Percentiles rank a stretch among this genome's conserved stretches.
phyloP scores from a whole-genome alignment of 2,797 vertebrate genomes.

The Denticeps clupeoides region DNA sequence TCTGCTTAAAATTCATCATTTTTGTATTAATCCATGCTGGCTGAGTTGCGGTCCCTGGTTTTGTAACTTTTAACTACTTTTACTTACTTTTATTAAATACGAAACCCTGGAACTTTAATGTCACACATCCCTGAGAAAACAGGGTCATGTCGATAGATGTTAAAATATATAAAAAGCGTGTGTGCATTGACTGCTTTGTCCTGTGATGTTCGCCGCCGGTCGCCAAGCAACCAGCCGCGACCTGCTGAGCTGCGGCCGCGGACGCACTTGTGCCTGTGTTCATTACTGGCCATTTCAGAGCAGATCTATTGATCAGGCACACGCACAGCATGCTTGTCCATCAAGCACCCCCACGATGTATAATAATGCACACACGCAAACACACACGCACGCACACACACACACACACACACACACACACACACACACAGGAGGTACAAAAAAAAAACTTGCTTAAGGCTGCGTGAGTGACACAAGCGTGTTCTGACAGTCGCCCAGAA shows the following conservation, averaged over 20 bases:
- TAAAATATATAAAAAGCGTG: too few relatives aligned
- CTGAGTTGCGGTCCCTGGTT: too few relatives aligned
- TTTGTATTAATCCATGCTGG: too few relatives aligned
- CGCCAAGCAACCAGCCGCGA: conserved; percentile 19
- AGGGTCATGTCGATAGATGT: too few relatives aligned
- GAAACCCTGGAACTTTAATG: too few relatives aligned
- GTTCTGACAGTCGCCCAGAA: conserved; percentile 46
- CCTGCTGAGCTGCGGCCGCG: conserved; percentile 20
- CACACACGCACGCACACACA: not conserved
- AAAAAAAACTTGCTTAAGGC: conserved; percentile 24
- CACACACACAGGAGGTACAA: too few relatives aligned
- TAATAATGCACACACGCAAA: not conserved
- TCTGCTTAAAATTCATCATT: too few relatives aligned
- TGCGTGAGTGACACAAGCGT: conserved; percentile 41
- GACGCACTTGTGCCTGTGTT: conserved; percentile 20
- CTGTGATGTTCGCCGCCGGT: conserved; percentile 18
- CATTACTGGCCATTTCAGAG: conserved; percentile 28
- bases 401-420: not conserved
- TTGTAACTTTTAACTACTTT: too few relatives aligned
- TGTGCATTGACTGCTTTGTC: too few relatives aligned
- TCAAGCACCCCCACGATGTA: not conserved
- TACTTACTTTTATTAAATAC: too few relatives aligned
- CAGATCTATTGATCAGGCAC: not conserved
- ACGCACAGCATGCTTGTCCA: not conserved
- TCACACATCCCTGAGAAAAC: too few relatives aligned